Percentiles rank a stretch among this genome's conserved stretches.
These are phyloP conservation scores for Drosophila pallidifrons DNA, from an alignment of 1,140 invertebrate genomes.

Conservation along the genomic window DNA sequence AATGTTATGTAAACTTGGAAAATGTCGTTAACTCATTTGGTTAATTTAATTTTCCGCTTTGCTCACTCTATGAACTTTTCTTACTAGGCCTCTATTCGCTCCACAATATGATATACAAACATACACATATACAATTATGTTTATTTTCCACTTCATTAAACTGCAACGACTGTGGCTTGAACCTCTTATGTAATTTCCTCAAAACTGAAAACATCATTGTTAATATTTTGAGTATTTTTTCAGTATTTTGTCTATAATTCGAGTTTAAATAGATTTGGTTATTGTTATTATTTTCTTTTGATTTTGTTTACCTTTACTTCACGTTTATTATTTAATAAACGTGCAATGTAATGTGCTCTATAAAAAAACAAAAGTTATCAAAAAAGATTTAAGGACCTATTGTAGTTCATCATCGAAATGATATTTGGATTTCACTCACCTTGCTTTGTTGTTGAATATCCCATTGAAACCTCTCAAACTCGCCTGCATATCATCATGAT, in stretches of 20 bases:
- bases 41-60: constrained; percentile 73
- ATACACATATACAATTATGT: constrained; percentile 59
- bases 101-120: constrained; percentile 38
- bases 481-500: too few relatives aligned
- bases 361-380: too few relatives aligned
- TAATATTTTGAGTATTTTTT: constrained; percentile 24
- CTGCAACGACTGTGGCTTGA: constrained; percentile 59
- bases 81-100: background rate
- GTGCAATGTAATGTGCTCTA: too few relatives aligned
- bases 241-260: constrained; percentile 49
- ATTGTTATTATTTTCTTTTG: background rate
- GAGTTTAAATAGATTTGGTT: constrained; percentile 50
- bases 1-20: constrained; percentile 65
- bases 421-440: too few relatives aligned
- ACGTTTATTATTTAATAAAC: too few relatives aligned
- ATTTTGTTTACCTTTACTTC: too few relatives aligned
- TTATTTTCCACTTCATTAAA: constrained; percentile 82
- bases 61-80: constrained; percentile 17
- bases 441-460: too few relatives aligned
- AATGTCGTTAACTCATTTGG: constrained; percentile 62
- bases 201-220: constrained; percentile 67
- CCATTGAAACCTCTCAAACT: too few relatives aligned
- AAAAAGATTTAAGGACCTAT: too few relatives aligned
- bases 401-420: too few relatives aligned
- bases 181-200: constrained; percentile 74